These are phyloP conservation scores for Pollenia amentaria DNA, from an alignment of 2,888 invertebrate species.

Conservation along the genomic window DNA sequence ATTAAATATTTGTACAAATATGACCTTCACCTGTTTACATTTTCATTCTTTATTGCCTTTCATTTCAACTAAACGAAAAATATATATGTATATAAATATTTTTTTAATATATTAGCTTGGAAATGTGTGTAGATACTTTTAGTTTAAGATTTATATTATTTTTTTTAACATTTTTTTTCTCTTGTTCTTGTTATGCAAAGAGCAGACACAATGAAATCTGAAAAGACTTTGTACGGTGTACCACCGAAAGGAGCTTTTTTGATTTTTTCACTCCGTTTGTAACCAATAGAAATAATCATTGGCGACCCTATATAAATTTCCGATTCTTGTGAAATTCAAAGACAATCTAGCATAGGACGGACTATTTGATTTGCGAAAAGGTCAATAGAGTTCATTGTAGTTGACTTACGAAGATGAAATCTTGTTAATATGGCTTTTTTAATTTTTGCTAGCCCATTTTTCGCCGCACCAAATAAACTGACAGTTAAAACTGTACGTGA, in stretches of 20 bases:
- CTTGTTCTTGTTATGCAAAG: background rate
- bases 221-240: background rate
- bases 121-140: background rate
- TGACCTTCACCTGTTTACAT: background rate
- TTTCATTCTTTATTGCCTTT: background rate
- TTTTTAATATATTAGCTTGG: background rate
- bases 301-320: too few species aligned
- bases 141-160: background rate
- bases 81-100: too few species aligned
- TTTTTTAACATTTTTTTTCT: background rate
- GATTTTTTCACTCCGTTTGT: background rate
- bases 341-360: too few species aligned
- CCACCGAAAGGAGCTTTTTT: background rate
- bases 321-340: too few species aligned
- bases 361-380: too few species aligned
- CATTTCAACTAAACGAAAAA: background rate
- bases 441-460: too few species aligned
- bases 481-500: too few species aligned
- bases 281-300: too few species aligned
- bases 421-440: too few species aligned
- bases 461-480: too few species aligned
- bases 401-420: too few species aligned
- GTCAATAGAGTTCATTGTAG: too few species aligned
- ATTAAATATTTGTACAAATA: background rate
- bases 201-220: slow-evolving; percentile 22